phyloP scores from a whole-genome alignment of 2,113 vertebrate genomes.

The Propithecus coquereli region DNA sequence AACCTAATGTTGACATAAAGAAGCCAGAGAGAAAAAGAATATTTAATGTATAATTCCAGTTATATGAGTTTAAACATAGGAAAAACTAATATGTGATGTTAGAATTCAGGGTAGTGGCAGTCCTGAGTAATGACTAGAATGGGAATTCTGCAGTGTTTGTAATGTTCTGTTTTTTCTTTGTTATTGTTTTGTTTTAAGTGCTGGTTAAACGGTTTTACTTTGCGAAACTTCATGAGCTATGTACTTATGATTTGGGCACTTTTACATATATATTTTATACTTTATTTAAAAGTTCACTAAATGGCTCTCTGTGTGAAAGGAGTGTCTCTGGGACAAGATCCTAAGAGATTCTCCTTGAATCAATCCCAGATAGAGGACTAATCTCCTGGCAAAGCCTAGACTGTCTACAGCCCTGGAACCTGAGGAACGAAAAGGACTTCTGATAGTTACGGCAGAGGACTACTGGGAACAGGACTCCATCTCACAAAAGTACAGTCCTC shows the following conservation, averaged over 20 bases:
- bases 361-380: neutral
- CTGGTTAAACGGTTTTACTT: neutral
- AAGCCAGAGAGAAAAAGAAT: neutral
- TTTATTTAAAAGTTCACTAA: neutral
- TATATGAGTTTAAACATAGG: neutral
- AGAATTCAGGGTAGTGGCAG: neutral
- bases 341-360: neutral
- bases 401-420: slow-evolving; percentile 29
- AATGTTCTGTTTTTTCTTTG: neutral
- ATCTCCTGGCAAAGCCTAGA: neutral
- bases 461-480: neutral
- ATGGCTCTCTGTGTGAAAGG: neutral
- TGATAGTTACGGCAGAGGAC: neutral
- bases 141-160: neutral
- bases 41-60: neutral
- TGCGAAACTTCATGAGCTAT: neutral
- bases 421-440: neutral
- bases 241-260: neutral
- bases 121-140: neutral
- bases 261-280: neutral
- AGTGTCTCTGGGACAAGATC: neutral
- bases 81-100: neutral
- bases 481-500: neutral
- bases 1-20: neutral
- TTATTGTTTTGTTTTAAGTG: neutral